These are phyloP conservation scores for Channa striata DNA, from an alignment of 2,797 vertebrate species.

Conservation along the genomic window DNA sequence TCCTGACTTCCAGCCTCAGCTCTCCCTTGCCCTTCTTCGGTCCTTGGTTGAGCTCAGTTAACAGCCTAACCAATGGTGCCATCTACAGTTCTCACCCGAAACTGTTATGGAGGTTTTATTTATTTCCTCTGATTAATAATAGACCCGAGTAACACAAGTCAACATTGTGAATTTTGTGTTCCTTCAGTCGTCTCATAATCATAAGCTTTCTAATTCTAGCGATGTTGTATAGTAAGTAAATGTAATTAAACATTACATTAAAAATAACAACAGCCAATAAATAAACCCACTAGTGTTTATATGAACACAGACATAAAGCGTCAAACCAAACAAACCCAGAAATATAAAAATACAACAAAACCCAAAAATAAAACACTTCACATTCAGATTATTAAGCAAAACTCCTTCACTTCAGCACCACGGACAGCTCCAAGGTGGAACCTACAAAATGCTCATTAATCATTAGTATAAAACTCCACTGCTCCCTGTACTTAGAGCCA, in stretches of 20 bases:
- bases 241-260: not conserved
- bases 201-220: too few species aligned
- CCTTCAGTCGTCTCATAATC: not conserved
- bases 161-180: not conserved
- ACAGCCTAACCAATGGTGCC: constrained; percentile 73
- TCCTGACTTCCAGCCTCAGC: not conserved
- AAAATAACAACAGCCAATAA: not conserved
- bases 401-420: constrained; percentile 77
- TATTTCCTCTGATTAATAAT: not conserved
- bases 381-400: not conserved
- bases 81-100: constrained; percentile 71
- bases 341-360: too few species aligned
- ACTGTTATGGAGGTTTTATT: constrained; percentile 15
- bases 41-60: not conserved
- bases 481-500: too few species aligned
- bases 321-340: not conserved
- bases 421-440: constrained; percentile 71
- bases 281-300: accelerated
- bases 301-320: not conserved
- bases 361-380: not conserved
- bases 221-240: not conserved
- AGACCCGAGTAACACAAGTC: not conserved
- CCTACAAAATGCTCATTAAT: not conserved
- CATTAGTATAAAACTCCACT: not conserved
- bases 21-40: not conserved